Base-by-base conservation (phyloP, 2,113 vertebrate genomes). In the Suncus etruscus region DNA sequence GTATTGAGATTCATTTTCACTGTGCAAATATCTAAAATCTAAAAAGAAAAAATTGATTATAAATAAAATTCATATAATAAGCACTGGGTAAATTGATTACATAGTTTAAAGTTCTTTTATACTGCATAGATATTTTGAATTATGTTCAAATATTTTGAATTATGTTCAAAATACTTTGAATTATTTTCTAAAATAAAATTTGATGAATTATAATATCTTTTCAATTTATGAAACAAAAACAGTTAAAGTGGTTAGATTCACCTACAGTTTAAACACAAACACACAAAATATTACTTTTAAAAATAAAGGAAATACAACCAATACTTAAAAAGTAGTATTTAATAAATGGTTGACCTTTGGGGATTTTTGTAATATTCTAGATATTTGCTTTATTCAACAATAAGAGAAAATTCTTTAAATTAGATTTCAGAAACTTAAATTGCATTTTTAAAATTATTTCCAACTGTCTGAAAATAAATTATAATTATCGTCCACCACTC, bases 11-110 rank as follows among this genome's bases (percentile, higher is more conserved):
- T 95, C 74, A 97, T 66, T 90, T 31, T 96, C n/a, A 87, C 48
- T 65, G 88, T 96, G 27, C 89, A 97, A 81, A 68, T 80, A 92
- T 91, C 97, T 95, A 97, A 96, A 97, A 98, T 80, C 89, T 96
- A 93, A 0, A 74, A 1, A 85, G 1, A 80, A 76, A 91, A 12
- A 90, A 87, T 39, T 8, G 31, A 2, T 4, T 63, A 11, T 66
- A 85, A 93, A 0, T 83, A 48, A 39, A 39, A 39, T 39, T 39
- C 92, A 29, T 15, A 0, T 11, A 90, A 73, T 94, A 73, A 89
- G 58, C 14, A 91, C 51, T 70, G 32, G 3, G 2, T 51, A 58
- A 78, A 72, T 50, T 24, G 24, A 92, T 84, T 18, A 93, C 3
- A 82, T 15, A 83, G 45, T 83, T 66, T 70, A 87, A 87, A 86